Evolutionary conservation across 2,888 invertebrate genomes (phyloP).

Genomic region (Timema cristinae): DNA sequence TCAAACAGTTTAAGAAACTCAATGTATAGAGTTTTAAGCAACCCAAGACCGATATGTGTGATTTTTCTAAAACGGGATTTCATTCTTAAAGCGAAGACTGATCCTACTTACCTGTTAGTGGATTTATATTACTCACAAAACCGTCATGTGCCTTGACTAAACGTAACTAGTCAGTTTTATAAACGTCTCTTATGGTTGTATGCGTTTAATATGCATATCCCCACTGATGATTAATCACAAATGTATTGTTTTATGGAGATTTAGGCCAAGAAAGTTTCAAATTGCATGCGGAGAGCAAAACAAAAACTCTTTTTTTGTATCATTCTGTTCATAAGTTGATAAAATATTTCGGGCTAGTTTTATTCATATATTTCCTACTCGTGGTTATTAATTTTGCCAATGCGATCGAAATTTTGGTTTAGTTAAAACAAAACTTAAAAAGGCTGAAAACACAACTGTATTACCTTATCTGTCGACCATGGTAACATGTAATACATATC

Average conservation of each 20-base stretch:
- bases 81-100: too few species aligned
- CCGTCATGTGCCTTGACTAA: too few species aligned
- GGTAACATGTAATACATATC: background rate
- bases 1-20: too few species aligned
- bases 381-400: constrained; percentile 1
- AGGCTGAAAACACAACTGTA: background rate
- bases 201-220: background rate
- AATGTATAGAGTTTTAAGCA: too few species aligned
- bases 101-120: too few species aligned
- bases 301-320: too few species aligned
- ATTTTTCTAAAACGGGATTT: too few species aligned
- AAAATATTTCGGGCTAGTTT: too few species aligned
- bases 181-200: background rate
- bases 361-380: too few species aligned
- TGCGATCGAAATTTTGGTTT: background rate
- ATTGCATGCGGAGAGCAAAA: background rate
- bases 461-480: background rate
- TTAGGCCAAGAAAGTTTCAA: background rate
- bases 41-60: too few species aligned
- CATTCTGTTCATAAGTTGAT: too few species aligned
- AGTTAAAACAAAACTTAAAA: constrained; percentile 1
- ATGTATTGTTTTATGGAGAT: background rate
- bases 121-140: too few species aligned
- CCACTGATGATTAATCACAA: background rate
- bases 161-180: background rate